phyloP scores from a whole-genome alignment of 2,113 vertebrate genomes.

The Todiramphus chloris region DNA sequence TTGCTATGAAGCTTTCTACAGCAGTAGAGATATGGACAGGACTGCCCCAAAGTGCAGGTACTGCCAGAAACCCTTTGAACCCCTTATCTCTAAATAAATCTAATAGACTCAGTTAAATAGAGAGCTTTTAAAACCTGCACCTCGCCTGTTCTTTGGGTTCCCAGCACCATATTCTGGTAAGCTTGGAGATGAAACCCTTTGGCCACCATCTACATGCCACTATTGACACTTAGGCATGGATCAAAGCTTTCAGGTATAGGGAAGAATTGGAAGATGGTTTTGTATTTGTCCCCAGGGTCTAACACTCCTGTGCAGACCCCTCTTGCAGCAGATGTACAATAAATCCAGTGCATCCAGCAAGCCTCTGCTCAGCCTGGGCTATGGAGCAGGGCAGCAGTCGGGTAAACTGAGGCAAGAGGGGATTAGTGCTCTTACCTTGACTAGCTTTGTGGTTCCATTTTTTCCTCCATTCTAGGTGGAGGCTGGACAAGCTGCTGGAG shows the following conservation, averaged over 20 bases:
- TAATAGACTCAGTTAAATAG: not conserved
- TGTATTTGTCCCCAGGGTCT: not conserved
- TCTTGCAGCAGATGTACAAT: not conserved
- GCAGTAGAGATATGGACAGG: not conserved
- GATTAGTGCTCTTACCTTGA: fast-evolving
- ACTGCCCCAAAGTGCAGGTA: not conserved
- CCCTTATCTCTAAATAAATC: not conserved
- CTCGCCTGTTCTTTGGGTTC: not conserved
- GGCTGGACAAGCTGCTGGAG: not conserved
- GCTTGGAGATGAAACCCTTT: not conserved
- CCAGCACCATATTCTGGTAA: not conserved
- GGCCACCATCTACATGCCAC: not conserved
- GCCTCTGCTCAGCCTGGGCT: not conserved
- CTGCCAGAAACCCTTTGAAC: not conserved
- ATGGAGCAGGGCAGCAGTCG: not conserved
- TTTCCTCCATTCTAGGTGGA: not conserved
- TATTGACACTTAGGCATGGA: not conserved
- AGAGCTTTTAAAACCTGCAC: not conserved
- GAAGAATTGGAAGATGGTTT: not conserved
- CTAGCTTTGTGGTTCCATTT: not conserved
- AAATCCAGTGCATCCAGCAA: not conserved
- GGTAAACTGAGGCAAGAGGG: not conserved
- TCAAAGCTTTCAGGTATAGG: not conserved
- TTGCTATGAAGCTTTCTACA: not conserved
- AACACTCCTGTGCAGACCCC: not conserved